Percentiles rank a stretch among this genome's conserved stretches.
These are phyloP conservation scores for Adelphocoris suturalis DNA, from an alignment of 2,888 invertebrate genomes.

Conservation along the genomic window DNA sequence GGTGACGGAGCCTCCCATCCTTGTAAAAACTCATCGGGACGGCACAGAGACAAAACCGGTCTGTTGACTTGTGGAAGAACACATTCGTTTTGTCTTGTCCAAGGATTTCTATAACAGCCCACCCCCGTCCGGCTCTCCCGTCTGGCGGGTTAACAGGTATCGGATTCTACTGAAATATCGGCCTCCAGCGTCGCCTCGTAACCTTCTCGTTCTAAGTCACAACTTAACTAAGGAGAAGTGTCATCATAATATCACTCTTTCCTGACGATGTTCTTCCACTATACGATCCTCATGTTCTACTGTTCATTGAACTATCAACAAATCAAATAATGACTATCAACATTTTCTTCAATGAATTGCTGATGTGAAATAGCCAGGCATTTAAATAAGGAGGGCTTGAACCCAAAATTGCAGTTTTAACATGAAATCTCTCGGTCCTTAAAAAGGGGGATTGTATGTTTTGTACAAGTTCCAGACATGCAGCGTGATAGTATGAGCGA, in stretches of 20 bases:
- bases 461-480: too few relatives aligned
- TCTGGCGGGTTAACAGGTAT: conserved; percentile 65
- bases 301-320: too few relatives aligned
- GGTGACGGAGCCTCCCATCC: conserved; percentile 44
- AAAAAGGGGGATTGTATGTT: too few relatives aligned
- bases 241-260: not conserved
- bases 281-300: too few relatives aligned
- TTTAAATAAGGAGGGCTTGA: too few relatives aligned
- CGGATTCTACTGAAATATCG: conserved; percentile 60
- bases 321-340: too few relatives aligned
- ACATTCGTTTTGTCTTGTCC: conserved; percentile 69
- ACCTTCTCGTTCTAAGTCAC: not conserved
- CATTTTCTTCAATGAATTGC: too few relatives aligned
- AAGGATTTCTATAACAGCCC: conserved; percentile 68
- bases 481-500: too few relatives aligned
- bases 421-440: too few relatives aligned
- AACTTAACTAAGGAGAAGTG: conserved; percentile 33
- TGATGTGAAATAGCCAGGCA: too few relatives aligned
- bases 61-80: conserved; percentile 67
- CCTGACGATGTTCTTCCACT: not conserved
- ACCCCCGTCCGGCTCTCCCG: conserved; percentile 4
- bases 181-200: conserved; percentile 37
- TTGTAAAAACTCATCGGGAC: conserved; percentile 66
- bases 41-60: conserved; percentile 69
- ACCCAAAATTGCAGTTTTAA: too few relatives aligned